phyloP scores from a whole-genome alignment of 2,888 invertebrate species.

The Endotricha flammealis region DNA sequence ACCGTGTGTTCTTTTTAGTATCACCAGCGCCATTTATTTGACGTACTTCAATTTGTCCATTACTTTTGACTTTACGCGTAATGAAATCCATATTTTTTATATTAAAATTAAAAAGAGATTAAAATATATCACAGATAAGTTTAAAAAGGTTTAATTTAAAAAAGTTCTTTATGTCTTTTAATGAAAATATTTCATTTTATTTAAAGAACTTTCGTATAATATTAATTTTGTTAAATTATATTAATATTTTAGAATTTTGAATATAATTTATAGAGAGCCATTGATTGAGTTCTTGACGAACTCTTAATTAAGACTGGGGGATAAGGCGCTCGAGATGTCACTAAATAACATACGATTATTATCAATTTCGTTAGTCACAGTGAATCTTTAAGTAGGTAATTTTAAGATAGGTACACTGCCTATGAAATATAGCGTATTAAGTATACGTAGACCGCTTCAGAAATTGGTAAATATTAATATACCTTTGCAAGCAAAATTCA shows the following conservation, averaged over 20 bases:
- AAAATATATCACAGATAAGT: slow-evolving; percentile 40
- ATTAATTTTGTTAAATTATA: slow-evolving; percentile 6
- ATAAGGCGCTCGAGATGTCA: slow-evolving; percentile 32
- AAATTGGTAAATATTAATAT: too few relatives aligned
- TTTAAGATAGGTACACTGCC: too few relatives aligned
- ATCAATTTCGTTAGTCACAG: not conserved
- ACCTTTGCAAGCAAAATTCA: too few relatives aligned
- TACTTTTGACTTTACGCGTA: slow-evolving; percentile 56
- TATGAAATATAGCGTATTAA: too few relatives aligned
- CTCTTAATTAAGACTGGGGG: slow-evolving; percentile 62
- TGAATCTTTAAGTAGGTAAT: not conserved
- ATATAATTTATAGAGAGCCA: slow-evolving; percentile 16
- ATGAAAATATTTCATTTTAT: slow-evolving; percentile 10
- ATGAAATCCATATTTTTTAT: slow-evolving; percentile 66
- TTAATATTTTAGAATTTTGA: not conserved
- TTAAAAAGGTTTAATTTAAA: slow-evolving; percentile 21
- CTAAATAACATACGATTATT: slow-evolving; percentile 22
- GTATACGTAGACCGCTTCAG: too few relatives aligned
- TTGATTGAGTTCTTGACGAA: slow-evolving; percentile 41
- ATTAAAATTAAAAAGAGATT: slow-evolving; percentile 32
- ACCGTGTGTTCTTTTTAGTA: slow-evolving; percentile 45
- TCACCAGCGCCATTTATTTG: slow-evolving; percentile 56
- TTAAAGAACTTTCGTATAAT: slow-evolving; percentile 8
- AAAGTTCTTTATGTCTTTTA: slow-evolving; percentile 15
- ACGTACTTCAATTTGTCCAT: slow-evolving; percentile 50